These are phyloP conservation scores for Enteromius unitaeniatus DNA, from an alignment of 2,797 vertebrate species.

Conservation along the genomic window DNA sequence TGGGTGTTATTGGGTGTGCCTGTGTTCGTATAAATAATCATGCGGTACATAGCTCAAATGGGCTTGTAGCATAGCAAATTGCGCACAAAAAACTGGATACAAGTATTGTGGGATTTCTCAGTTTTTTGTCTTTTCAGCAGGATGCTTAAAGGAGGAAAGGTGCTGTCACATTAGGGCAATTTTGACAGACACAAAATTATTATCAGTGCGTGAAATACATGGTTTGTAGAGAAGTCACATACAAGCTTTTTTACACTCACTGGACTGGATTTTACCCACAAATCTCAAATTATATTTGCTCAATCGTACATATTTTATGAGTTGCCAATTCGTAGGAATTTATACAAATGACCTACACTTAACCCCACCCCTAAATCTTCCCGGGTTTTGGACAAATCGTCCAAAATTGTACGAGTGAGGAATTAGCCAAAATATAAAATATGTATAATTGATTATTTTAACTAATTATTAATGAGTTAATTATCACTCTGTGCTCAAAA, in stretches of 20 bases:
- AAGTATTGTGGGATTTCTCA: not conserved
- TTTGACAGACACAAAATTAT: not conserved
- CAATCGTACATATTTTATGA: no score
- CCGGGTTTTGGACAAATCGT: no score
- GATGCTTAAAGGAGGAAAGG: constrained; percentile 83
- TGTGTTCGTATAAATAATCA: constrained; percentile 24
- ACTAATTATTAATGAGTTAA: no score
- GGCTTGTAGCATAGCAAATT: constrained; percentile 5
- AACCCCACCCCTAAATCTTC: no score
- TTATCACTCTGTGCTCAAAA: not conserved
- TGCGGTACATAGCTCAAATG: not conserved
- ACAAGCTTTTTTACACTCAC: not conserved
- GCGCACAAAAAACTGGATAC: not conserved
- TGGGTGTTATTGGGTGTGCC: constrained; percentile 2
- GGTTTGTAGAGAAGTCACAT: not conserved
- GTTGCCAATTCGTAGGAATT: no score
- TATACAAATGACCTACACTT: no score
- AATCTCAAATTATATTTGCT: no score
- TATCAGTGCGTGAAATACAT: not conserved
- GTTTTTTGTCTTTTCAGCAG: constrained; percentile 69
- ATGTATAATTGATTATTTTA: no score
- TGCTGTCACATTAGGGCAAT: not conserved
- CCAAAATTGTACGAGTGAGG: no score
- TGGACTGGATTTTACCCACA: not conserved
- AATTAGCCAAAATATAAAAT: no score